Evolutionary conservation across 2,888 invertebrate species (phyloP), one percentile per base, ranked within the genome.

Genomic region (Tetragonisca angustula): DNA sequence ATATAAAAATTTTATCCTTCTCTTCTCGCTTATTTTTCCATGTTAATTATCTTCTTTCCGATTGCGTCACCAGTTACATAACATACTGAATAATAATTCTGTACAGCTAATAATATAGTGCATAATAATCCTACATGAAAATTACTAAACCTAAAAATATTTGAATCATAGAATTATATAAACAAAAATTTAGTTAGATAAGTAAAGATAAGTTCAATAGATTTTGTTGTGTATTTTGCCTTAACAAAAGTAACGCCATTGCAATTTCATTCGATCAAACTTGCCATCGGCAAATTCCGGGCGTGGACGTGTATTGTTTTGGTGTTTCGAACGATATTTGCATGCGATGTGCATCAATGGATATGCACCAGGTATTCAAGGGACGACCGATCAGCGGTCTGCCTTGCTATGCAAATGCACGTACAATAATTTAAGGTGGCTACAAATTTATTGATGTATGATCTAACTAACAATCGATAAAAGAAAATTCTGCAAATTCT

Each of bases 331-430:
- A 79, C 43, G 75, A 81, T 84, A 87, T 90, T 87, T 83, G 83
- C 90, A 84, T 86, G 85, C 81, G 83, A 84, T 88, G 83, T 84
- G 77, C 88, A 80, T 81, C 83, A 85, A 89, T 69, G 87, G 65
- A 80, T 87, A 84, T 89, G 87, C 87, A 87, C 91, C 91, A 91
- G 91, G 89, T 91, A 91, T 91, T 90, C 85, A 76, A 86, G 83
- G 77, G 80, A 82, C 85, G 87, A 87, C 85, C 83, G 84, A 89
- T 79, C 83, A 73, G 90, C 90, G 91, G 91, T 83, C 79, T 87
- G 85, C 89, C 89, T 91, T 91, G 89, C 89, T 84, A 91, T 92
- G 92, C 88, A 90, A 91, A 91, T 92, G 86, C 67, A 76, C 67
- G 54, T 56, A 76, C 81, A 83, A 89, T 91, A 91, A 92, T 91